Base-by-base conservation (phyloP, 2,113 vertebrate genomes). In the Numenius arquata region DNA sequence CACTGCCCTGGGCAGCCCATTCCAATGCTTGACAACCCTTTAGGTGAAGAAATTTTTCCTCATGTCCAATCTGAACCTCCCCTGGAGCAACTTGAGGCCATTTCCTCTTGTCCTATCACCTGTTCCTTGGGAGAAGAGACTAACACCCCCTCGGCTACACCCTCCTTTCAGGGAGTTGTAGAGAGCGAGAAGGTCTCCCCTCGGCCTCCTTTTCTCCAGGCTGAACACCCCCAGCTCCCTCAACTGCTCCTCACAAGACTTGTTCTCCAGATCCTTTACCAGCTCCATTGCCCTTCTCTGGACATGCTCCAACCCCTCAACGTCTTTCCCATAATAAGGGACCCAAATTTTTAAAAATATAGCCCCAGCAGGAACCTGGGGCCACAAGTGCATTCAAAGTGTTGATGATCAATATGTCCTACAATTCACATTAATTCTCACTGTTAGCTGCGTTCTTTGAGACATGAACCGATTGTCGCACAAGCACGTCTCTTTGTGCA, bases 401-500 rank as follows among this genome's bases (percentile, higher is more conserved):
- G 27, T 53, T 15, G 13, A 22, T 58, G 56, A 22, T 22, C 56
- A 58, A 22, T 6, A 34, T 58, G 56, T n/a, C 56, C 56, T 58
- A 34, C 19, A n/a, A n/a, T 34, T 58, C 32, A 15, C 32, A 21
- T 22, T 22, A 34, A n/a, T 58, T 58, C 56, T n/a, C 12, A 5
- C 12, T 22, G 56, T 21, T 22, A 15, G 20, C 56, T n/a, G 20
- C 8, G 20, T 34, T 58, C 32, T 34, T 22, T 8, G 12, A n/a
- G 20, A 22, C 32, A 15, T 5, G 56, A 58, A 14, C 32, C 18
- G 12, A 14, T 13, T 16, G 43, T 38, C 2, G 0, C 2, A 4
- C 0, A 1, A 84, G 52, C 4, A 0, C 1, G 4, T 18, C 55
- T 47, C 23, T 30, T n/a, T 1, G 7, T 38, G 59, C 45, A 23